Base-by-base conservation (phyloP, 1,140 invertebrate genomes). In the Drosophila kanapiae region DNA sequence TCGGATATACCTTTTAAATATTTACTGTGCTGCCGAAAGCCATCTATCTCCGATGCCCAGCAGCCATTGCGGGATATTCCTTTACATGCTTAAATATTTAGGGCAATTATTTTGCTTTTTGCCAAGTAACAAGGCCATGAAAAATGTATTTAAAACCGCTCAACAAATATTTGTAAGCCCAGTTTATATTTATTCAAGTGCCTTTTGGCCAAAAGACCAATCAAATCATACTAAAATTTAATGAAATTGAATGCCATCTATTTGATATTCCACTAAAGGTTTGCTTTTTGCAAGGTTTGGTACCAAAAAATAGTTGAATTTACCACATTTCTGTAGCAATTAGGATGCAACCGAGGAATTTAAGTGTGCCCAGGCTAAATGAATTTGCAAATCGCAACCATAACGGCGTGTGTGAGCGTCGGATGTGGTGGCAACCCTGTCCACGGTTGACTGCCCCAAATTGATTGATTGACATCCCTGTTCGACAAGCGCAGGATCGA, bases 401-500 rank as follows among this genome's bases (percentile, higher is more conserved):
- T 48, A 35, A 35, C 53, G 54, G 31, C 6, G 13, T 18, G 35
- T 29, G 62, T 14, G 3, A 23, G 23, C 23, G 23, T 23, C 23
- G 23, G 37, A 18, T 35, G 31, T 8, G 31, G 74, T 23, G 47
- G 71, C 51, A 75, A 11, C 27, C 49, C 42, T 80, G 65, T 48
- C 47, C 65, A 60, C 58, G 58, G 69, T 18, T 64, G 48, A 45
- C 35, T 56, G 65, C 27, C 38, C 47, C 47, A 88, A 88, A 76
- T 77, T 80, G 80, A 78, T 83, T 86, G 78, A 87, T 83, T 83
- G 70, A 48, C 79, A 68, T 72, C 61, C 60, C 71, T 67, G 78
- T 65, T 40, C 35, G 23, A 18, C 51, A 71, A 38, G 33, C n/a
- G 33, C 18, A 58, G 40, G 35, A 56, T 35, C 43, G 67, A 31